Conservation (phyloP, 2,113 vertebrate species). For the Crotalus horridus region DNA sequence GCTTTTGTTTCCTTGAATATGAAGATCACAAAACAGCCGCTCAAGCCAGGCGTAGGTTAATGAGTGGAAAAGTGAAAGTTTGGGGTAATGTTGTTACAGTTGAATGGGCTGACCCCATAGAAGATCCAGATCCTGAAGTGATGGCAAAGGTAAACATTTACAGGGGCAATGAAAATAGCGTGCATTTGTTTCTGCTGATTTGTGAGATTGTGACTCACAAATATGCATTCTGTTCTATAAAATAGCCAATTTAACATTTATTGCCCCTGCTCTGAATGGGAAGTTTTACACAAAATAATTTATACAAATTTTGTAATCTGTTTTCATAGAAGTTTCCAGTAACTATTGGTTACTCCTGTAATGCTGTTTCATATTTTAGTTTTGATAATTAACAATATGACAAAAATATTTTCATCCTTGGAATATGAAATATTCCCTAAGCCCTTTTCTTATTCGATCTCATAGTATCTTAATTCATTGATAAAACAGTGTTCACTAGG, state of each 20-base stretch:
- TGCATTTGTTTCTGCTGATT: not conserved
- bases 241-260: not conserved
- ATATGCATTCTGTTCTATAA: not conserved
- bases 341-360: not conserved
- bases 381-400: not conserved
- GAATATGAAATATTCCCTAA: not conserved
- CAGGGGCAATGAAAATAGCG: not conserved
- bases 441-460: not conserved
- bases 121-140: constrained; percentile 97
- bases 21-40: constrained; percentile 98
- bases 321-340: not conserved
- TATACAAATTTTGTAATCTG: not conserved
- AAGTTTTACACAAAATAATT: not conserved
- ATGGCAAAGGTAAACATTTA: constrained; percentile 90
- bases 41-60: constrained; percentile 92
- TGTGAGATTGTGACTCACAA: not conserved
- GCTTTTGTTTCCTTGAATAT: constrained; percentile 98
- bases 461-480: not conserved
- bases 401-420: not conserved
- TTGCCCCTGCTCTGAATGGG: not conserved
- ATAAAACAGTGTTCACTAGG: not conserved
- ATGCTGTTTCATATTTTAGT: not conserved
- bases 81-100: constrained; percentile 97
- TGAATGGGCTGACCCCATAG: constrained; percentile 98
- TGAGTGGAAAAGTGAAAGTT: constrained; percentile 99